Conservation (phyloP, 2,888 invertebrate species). For the Allophyes oxyacanthae region DNA sequence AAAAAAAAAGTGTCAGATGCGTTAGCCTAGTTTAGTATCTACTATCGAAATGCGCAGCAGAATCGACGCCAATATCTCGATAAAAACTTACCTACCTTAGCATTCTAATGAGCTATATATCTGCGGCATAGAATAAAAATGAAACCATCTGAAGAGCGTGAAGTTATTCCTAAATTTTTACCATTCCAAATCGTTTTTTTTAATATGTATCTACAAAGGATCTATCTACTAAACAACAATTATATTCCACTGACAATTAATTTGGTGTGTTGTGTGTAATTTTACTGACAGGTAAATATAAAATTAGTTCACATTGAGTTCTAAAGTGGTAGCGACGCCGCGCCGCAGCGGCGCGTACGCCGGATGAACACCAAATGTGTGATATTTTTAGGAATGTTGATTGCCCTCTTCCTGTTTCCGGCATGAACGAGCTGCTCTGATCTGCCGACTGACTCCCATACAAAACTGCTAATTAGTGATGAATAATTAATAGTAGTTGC, state of each 20-base stretch:
- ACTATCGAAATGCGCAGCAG: no score
- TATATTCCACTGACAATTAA: slow-evolving; percentile 15
- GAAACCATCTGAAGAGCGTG: no score
- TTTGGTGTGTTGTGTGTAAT: slow-evolving; percentile 38
- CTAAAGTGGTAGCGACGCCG: slow-evolving; percentile 43
- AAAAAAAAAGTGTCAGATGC: no score
- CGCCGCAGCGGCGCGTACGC: slow-evolving; percentile 62
- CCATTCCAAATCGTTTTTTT: no score
- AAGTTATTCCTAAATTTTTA: no score
- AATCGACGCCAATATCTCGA: no score
- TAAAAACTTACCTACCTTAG: no score
- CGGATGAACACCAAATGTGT: slow-evolving; percentile 89
- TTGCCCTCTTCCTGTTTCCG: slow-evolving; percentile 88
- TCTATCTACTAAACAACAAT: no score
- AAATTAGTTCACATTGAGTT: slow-evolving; percentile 48
- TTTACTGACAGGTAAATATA: slow-evolving; percentile 44
- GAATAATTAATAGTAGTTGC: slow-evolving; percentile 79
- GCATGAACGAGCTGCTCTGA: slow-evolving; percentile 75
- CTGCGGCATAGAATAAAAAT: no score
- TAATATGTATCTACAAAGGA: neutral
- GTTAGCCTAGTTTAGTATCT: no score
- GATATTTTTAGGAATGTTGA: slow-evolving; percentile 89
- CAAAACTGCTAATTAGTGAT: slow-evolving; percentile 83
- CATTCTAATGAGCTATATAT: no score
- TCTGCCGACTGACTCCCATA: slow-evolving; percentile 76